A percentile compares a stretch with the other conserved stretches of the same genome.
Conservation (phyloP, 2,888 invertebrate species). For the Chymomyza procnemis region DNA sequence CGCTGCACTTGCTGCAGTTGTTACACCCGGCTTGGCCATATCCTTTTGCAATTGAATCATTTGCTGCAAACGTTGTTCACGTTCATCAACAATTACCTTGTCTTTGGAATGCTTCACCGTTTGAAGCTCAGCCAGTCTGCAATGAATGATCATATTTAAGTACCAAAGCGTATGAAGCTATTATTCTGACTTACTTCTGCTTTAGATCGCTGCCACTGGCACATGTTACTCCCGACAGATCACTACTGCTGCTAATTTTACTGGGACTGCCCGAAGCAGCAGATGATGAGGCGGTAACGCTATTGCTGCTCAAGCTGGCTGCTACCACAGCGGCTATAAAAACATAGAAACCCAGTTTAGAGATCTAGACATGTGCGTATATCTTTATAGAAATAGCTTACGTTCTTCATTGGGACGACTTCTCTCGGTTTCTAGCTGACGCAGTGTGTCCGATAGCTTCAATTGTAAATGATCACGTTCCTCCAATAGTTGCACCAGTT, state of each 20-base stretch:
- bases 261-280: slow-evolving; percentile 32
- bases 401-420: slow-evolving; percentile 52
- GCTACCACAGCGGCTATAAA: background rate
- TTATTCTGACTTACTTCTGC: slow-evolving; percentile 65
- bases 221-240: slow-evolving; percentile 32
- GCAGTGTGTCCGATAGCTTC: slow-evolving; percentile 88
- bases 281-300: slow-evolving; percentile 16
- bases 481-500: slow-evolving; percentile 89
- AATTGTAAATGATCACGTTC: slow-evolving; percentile 91
- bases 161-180: background rate
- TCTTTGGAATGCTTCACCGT: slow-evolving; percentile 87
- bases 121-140: slow-evolving; percentile 83
- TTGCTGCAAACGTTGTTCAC: slow-evolving; percentile 87
- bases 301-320: background rate
- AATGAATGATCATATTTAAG: no score
- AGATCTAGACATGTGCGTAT: no score
- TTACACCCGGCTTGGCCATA: slow-evolving; percentile 83
- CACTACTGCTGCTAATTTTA: slow-evolving; percentile 35
- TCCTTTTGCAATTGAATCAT: slow-evolving; percentile 87
- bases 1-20: background rate
- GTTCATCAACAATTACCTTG: slow-evolving; percentile 86
- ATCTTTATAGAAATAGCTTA: slow-evolving; percentile 40
- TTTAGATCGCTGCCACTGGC: slow-evolving; percentile 66
- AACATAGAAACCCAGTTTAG: background rate
- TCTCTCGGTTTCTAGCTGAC: slow-evolving; percentile 84